Evolutionary conservation across 2,113 vertebrate genomes (phyloP), one percentile per base, ranked within the genome.

Genomic region (Octodon degus): DNA sequence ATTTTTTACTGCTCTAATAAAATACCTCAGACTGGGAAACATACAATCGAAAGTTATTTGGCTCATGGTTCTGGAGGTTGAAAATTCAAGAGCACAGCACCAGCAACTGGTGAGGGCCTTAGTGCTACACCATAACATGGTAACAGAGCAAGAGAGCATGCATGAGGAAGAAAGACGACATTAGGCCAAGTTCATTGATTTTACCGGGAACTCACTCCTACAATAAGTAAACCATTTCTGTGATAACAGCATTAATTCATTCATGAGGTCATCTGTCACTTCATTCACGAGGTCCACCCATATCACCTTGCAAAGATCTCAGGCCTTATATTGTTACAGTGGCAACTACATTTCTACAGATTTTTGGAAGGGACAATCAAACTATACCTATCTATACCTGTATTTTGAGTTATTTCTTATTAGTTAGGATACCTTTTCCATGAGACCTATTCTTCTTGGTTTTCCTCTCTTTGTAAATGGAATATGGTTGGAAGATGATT

Each of bases 331-430:
- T 4, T n/a, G 4, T 76, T 67, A 34, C 2, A 16, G 14, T 43
- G 58, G 22, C 58, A 27, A 32, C 32, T 76, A 34, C n/a, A 40
- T 89, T 65, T 84, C 58, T 84, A 14, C 43, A 53, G 30, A 47
- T 58, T 19, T 43, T 58, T 37, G 12, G 65, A 27, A 40, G 32
- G 7, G 12, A 47, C 24, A 37, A 37, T 72, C 63, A 22, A 88
- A 27, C 32, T 25, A 11, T 32, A 2, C 6, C 37, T 3, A 76
- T 5, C 12, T 87, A 47, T 2, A 90, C 13, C 22, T 70, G 25
- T 53, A 72, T 81, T 87, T 93, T 22, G 37, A 86, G 60, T 79
- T 80, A 62, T 72, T 88, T 93, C 50, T 94, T 91, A 32, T 55
- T 47, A 74, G 32, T 10, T 11, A 5, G 43, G 94, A 81, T 27